Conservation (phyloP, 2,797 vertebrate species). For the Acrocephalus scirpaceus region DNA sequence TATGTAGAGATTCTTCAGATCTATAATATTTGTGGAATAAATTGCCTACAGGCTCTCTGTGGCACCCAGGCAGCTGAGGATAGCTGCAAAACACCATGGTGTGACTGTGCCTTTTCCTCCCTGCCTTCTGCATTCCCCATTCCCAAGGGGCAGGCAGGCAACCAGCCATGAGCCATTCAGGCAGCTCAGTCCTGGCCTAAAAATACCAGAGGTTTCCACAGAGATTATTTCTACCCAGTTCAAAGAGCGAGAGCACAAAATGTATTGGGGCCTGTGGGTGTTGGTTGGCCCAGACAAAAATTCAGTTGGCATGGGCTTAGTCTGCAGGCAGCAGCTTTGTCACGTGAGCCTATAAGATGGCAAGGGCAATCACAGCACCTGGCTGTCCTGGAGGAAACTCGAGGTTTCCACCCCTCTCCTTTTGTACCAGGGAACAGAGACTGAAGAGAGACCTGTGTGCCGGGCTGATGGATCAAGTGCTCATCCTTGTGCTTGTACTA, state of each 20-base stretch:
- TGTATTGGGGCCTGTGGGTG: not conserved
- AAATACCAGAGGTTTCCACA: conserved; percentile 31
- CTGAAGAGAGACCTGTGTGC: not conserved
- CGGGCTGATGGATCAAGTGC: not conserved
- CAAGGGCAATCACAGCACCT: not conserved
- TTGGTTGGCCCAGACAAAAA: not conserved
- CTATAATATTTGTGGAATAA: not conserved
- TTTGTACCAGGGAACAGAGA: not conserved
- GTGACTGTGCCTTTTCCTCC: not conserved
- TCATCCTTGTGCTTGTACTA: not conserved
- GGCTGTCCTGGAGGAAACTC: not conserved
- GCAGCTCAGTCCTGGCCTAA: conserved; percentile 7
- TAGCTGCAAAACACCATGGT: not conserved
- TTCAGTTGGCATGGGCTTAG: not conserved
- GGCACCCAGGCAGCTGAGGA: not conserved
- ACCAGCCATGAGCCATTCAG: not conserved
- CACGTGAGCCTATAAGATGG: not conserved
- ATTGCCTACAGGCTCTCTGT: not conserved
- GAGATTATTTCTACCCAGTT: not conserved
- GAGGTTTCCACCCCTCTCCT: not conserved
- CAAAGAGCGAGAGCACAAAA: conserved; percentile 32
- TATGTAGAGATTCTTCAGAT: not conserved
- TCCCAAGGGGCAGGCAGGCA: not conserved
- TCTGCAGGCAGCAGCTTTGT: not conserved
- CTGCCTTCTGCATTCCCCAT: not conserved